Evolutionary conservation across 2,797 vertebrate species (phyloP).

Genomic region (Cirrhinus mrigala): DNA sequence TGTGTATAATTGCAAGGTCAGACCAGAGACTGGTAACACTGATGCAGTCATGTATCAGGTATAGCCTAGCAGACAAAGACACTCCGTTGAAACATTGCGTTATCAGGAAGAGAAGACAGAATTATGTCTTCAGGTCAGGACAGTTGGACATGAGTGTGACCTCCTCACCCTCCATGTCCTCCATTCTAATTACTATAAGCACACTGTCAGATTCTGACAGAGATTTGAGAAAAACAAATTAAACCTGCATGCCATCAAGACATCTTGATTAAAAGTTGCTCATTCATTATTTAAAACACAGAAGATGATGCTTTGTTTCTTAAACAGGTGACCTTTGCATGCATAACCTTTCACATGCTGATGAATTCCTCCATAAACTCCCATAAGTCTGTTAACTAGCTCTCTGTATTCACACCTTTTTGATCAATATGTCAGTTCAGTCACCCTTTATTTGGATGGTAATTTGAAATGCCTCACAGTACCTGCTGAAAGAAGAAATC

Average conservation of each 20-base stretch:
- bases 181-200: background rate
- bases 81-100: background rate
- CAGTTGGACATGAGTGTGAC: background rate
- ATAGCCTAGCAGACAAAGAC: background rate
- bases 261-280: background rate
- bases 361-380: background rate
- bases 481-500: background rate
- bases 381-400: background rate
- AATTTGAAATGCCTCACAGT: background rate
- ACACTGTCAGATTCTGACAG: background rate
- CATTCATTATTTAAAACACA: slow-evolving; percentile 11
- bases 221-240: background rate
- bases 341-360: background rate
- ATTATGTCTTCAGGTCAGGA: background rate
- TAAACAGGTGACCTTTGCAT: slow-evolving; percentile 48
- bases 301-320: slow-evolving; percentile 21
- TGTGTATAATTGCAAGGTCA: background rate
- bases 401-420: slow-evolving; percentile 1
- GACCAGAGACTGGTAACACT: background rate
- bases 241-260: background rate
- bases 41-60: background rate
- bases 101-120: background rate
- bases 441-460: background rate
- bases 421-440: background rate
- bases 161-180: background rate